Evolutionary conservation across 2,888 invertebrate species (phyloP), one percentile per base, ranked within the genome.

Genomic region (Tenthredo scrophulariae): DNA sequence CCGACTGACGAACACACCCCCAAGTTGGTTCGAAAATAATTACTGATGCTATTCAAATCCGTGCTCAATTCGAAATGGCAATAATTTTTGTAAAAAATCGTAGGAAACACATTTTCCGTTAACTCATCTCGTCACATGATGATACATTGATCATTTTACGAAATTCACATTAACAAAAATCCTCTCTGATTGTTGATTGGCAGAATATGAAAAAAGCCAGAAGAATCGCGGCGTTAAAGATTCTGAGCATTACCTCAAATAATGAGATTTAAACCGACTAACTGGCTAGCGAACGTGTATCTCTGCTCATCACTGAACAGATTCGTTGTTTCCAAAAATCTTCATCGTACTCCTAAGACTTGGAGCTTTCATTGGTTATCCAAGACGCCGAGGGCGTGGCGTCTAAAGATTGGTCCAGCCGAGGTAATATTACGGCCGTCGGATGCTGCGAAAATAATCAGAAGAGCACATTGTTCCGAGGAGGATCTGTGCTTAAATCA

Each of bases 371-470:
- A 92, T 92, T 92, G 92, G 91, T 86, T 86, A 85, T 84, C 85
- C 77, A 85, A 82, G 79, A 86, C 80, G 85, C 50, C 85, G 89
- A 88, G 89, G 92, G 92, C 92, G 91, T 90, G 89, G 88, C 90
- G 85, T 18, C 18, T 83, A 84, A 88, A 89, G 88, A 90, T 89
- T 89, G 89, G 89, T 88, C 87, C 85, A 86, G 82, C 83, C 85
- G 87, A 86, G 84, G 86, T 89, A 88, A 90, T 89, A 87, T 86
- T 87, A 89, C 87, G 37, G 80, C 62, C 62, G 80, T 87, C 85
- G 86, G 88, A 88, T 89, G 89, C 89, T 89, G 89, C 84, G 86
- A 88, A 91, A 91, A 91, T 89, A 91, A 91, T 89, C 88, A 88
- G 84, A 85, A 77, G 85, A 86, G 86, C 87, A 88, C 88, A 90